Base-by-base conservation (phyloP, 2,113 vertebrate species). In the Solea senegalensis region DNA sequence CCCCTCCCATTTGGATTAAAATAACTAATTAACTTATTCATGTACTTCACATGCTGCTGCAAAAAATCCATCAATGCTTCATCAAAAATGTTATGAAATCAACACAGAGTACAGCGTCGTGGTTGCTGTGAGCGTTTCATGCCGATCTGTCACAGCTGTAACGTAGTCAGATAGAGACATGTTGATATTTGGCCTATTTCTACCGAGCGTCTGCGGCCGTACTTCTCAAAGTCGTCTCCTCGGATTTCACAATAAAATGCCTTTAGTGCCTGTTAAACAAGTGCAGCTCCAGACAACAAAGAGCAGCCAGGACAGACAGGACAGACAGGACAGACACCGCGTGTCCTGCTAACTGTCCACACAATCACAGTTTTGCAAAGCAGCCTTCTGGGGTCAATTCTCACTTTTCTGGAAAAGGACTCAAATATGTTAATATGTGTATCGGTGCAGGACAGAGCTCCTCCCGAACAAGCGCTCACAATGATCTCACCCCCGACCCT, bases 401-500 rank as follows among this genome's bases (percentile, higher is more conserved):
- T 60, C 51, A 39, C 71, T 74, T 62, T 79, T 83, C 55, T 12
- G 51, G 69, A 68, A 85, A 87, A 90, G 80, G 55, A 87, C 65
- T 76, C 60, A 88, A 86, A 91, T 86, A 86, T 84, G 87, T 73
- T 86, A 87, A 93, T 90, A 83, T 81, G 76, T 41, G 51, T 53
- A 75, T 58, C 79, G 85, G 83, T 81, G 85, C 74, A 61, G 76
- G 81, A 78, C 85, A 89, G 90, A 92, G 87, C 81, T 59, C 64
- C 79, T 81, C 64, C 74, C 80, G 60, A 83, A 85, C 74, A 83
- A 83, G 72, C 76, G 63, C 14, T 50, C 77, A 90, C 90, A 92
- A 89, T 91, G 90, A 83, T 90, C 90, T 90, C 70, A 74, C 75
- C 84, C 83, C 86, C 86, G 86, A 91, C 89, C 92, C 73, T 85